Evolutionary conservation across 2,113 vertebrate genomes (phyloP).

Genomic region (Mesoclemmys tuberculata): DNA sequence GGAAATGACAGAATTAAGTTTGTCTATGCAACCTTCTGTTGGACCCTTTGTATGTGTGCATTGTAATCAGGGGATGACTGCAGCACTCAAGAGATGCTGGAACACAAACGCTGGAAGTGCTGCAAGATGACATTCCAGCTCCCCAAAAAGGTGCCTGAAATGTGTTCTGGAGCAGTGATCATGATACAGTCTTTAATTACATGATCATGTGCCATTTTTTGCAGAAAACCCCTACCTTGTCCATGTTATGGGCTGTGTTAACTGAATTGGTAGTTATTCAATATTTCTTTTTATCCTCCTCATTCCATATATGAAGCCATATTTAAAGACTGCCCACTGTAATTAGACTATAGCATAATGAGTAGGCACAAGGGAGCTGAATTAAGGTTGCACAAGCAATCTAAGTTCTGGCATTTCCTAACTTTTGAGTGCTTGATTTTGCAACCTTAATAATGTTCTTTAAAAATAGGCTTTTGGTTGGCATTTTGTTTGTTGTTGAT

Average conservation of each 20-base stretch:
- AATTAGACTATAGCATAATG: neutral
- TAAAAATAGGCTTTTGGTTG: neutral
- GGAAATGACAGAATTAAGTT: neutral
- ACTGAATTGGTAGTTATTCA: neutral
- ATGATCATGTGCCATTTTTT: neutral
- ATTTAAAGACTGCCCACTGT: neutral
- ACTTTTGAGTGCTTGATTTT: neutral
- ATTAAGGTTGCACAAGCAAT: neutral
- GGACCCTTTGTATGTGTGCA: neutral
- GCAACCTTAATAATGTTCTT: neutral
- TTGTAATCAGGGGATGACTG: neutral
- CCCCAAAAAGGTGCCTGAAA: neutral
- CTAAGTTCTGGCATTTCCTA: neutral
- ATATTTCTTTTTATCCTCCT: neutral
- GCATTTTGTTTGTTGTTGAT: neutral
- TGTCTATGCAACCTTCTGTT: neutral
- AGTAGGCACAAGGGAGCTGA: neutral
- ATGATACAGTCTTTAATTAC: neutral
- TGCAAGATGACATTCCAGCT: neutral
- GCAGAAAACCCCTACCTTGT: neutral
- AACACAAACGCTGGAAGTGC: neutral
- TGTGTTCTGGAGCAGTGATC: neutral
- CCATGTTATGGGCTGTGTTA: neutral
- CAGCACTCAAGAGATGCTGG: neutral
- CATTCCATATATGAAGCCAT: neutral